A percentile compares a stretch with the other conserved stretches of the same genome.
Conservation (phyloP, 2,888 invertebrate genomes). For the Strigamia maritima region DNA sequence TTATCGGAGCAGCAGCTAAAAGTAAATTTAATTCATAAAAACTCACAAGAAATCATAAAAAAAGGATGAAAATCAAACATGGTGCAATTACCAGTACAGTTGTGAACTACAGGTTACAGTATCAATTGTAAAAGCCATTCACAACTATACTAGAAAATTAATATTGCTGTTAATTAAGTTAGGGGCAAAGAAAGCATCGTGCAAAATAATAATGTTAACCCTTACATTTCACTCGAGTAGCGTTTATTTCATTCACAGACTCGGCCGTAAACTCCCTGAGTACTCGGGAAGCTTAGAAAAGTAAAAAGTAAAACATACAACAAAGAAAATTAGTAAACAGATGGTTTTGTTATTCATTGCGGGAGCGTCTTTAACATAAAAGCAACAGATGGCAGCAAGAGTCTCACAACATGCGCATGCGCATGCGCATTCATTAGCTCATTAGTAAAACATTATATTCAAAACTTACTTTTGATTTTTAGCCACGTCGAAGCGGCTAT, state of each 20-base stretch:
- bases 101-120: no score
- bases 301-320: background rate
- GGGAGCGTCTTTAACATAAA: no score
- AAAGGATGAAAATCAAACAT: no score
- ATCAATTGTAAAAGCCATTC: conserved; percentile 35
- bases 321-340: background rate
- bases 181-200: background rate
- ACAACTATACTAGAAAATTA: background rate
- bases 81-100: no score
- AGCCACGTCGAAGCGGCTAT: conserved; percentile 86
- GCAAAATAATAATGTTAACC: background rate
- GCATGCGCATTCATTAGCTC: no score
- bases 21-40: conserved; percentile 42
- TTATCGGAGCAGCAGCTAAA: conserved; percentile 80
- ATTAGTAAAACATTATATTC: background rate
- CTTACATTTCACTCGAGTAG: conserved; percentile 7
- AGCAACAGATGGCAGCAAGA: background rate
- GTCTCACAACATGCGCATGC: no score
- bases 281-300: background rate
- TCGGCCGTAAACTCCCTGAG: background rate
- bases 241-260: conserved; percentile 12
- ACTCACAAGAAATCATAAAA: background rate
- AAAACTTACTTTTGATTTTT: conserved; percentile 88
- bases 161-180: background rate
- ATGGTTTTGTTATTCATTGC: no score